A percentile compares a stretch with the other conserved stretches of the same genome.
Conservation (phyloP, 2,113 vertebrate genomes). For the Triplophysa siluroides region DNA sequence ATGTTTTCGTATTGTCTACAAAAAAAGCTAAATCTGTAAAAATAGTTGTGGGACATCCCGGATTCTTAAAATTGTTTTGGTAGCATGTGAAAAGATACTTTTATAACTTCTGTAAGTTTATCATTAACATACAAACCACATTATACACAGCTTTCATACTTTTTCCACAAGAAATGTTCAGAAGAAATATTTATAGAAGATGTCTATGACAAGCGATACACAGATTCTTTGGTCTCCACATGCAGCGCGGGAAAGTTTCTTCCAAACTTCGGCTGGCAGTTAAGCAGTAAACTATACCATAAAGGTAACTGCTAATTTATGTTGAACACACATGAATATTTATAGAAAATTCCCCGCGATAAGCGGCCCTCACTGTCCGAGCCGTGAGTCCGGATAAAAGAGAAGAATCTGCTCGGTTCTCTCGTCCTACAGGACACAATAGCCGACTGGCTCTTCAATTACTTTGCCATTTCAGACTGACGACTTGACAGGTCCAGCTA, state of each 20-base stretch:
- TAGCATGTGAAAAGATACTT: no score
- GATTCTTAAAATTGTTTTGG: no score
- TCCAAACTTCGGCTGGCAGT: not conserved
- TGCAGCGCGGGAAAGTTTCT: not conserved
- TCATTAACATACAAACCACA: no score
- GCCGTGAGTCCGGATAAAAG: constrained; percentile 71
- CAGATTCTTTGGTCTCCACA: no score
- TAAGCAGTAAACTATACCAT: constrained; percentile 58
- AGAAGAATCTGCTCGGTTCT: constrained; percentile 64
- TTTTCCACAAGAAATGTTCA: no score
- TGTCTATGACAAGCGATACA: no score
- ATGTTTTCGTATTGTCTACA: no score
- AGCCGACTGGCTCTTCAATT: constrained; percentile 91
- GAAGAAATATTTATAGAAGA: no score
- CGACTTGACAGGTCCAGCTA: constrained; percentile 91
- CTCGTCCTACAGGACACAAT: constrained; percentile 82
- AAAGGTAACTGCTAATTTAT: constrained; percentile 75
- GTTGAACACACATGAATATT: constrained; percentile 70
- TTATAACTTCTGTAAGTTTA: no score
- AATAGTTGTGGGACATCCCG: no score
- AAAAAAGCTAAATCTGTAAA: no score
- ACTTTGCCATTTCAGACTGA: constrained; percentile 88
- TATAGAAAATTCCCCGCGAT: constrained; percentile 72
- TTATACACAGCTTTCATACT: no score
- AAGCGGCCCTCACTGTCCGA: constrained; percentile 59